These are phyloP conservation scores for Rotaria socialis DNA, from an alignment of 2,888 invertebrate species.

Conservation along the genomic window DNA sequence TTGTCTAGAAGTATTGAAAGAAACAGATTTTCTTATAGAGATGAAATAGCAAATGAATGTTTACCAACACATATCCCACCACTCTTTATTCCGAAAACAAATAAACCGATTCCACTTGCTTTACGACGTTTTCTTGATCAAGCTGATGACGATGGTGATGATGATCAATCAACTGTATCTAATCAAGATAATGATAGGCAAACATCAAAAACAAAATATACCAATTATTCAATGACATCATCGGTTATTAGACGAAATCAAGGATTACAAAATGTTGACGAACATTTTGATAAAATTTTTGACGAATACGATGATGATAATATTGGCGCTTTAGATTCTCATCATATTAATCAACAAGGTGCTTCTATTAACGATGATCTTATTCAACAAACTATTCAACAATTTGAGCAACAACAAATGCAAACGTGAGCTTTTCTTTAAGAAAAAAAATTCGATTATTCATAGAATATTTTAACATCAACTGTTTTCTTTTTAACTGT, in stretches of 20 bases:
- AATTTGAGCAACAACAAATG: constrained; percentile 51
- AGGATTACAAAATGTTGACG: constrained; percentile 75
- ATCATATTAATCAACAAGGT: constrained; percentile 78
- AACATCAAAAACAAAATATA: constrained; percentile 65
- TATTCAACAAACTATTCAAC: constrained; percentile 69
- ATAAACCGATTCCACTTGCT: constrained; percentile 20
- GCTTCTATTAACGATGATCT: constrained; percentile 66
- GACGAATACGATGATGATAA: constrained; percentile 81
- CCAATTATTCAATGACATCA: constrained; percentile 86
- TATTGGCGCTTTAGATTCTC: constrained; percentile 80
- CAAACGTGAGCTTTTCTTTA: not conserved
- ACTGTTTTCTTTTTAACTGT: too few species aligned
- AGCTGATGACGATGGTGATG: constrained; percentile 47
- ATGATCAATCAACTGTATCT: not conserved
- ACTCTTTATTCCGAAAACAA: constrained; percentile 10
- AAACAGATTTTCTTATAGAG: not conserved
- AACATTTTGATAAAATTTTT: constrained; percentile 80
- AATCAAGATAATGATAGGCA: constrained; percentile 48
- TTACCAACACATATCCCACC: not conserved
- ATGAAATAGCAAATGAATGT: not conserved
- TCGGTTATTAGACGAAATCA: constrained; percentile 80
- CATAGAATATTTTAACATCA: too few species aligned
- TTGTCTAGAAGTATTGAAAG: too few species aligned
- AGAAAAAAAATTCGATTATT: too few species aligned
- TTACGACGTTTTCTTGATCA: constrained; percentile 37